These are phyloP conservation scores for Epiblema foenella DNA, from an alignment of 2,888 invertebrate species.

Conservation along the genomic window DNA sequence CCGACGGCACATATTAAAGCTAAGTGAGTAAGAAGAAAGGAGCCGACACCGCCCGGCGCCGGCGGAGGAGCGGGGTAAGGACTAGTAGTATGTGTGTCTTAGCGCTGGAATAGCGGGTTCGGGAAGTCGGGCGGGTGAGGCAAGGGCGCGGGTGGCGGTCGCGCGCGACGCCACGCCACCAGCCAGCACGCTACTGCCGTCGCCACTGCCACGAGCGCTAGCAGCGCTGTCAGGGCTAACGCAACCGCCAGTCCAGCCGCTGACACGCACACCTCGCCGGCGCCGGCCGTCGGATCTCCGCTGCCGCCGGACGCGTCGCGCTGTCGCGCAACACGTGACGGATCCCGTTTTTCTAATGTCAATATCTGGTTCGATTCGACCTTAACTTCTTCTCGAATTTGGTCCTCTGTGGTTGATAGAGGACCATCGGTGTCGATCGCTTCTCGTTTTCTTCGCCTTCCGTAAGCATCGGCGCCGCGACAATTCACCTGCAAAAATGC, in stretches of 20 bases:
- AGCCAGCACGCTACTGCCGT: conserved; percentile 98
- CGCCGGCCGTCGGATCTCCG: conserved; percentile 85
- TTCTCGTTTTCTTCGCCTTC: conserved; percentile 89
- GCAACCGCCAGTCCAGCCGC: conserved; percentile 97
- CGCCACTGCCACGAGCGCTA: conserved; percentile 96
- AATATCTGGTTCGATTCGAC: conserved; percentile 96
- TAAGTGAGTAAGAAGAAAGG: conserved; percentile 75
- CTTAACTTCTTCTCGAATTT: conserved; percentile 95
- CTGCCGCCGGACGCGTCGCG: conserved; percentile 92
- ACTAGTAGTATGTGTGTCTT: conserved; percentile 68
- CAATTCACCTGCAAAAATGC: conserved; percentile 90
- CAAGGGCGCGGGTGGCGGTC: conserved; percentile 94
- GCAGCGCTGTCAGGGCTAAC: conserved; percentile 94
- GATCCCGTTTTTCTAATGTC: conserved; percentile 94
- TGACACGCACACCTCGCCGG: conserved; percentile 94
- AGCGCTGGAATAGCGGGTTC: conserved; percentile 92
- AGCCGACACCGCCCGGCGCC: conserved; percentile 83
- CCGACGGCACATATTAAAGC: conserved; percentile 79
- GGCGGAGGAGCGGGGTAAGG: conserved; percentile 81
- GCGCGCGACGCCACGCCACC: conserved; percentile 95
- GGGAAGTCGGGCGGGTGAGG: conserved; percentile 98
- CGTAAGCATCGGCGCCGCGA: conserved; percentile 95
- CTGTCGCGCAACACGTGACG: conserved; percentile 90
- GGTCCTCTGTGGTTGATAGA: conserved; percentile 89
- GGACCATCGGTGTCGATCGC: conserved; percentile 77